Percentiles rank a stretch among this genome's conserved stretches.
phyloP scores from a whole-genome alignment of 2,797 vertebrate genomes.

The Arrhamphus sclerolepis region DNA sequence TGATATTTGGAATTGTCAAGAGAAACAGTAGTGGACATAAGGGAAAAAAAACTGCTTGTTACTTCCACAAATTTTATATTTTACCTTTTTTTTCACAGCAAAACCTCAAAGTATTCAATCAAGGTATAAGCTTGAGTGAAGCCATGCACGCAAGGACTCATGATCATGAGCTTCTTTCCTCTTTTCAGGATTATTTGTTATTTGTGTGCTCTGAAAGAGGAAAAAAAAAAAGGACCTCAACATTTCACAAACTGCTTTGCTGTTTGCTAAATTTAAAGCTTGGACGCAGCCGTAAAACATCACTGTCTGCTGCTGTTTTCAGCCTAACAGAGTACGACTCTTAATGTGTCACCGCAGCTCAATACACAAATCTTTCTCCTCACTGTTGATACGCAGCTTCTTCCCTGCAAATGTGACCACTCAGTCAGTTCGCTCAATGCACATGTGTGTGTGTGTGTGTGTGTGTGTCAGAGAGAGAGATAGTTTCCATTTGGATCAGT shows the following conservation, averaged over 20 bases:
- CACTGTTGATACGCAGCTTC: conserved; percentile 22
- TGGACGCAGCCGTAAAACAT: conserved; percentile 32
- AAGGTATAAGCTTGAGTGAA: too few relatives aligned
- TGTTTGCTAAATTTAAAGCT: conserved; percentile 31
- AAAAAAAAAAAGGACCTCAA: too few relatives aligned
- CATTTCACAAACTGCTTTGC: neutral
- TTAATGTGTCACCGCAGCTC: conserved; percentile 46
- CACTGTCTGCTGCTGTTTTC: conserved; percentile 25
- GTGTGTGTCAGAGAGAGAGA: neutral
- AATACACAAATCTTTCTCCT: conserved; percentile 42
- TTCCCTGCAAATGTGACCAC: conserved; percentile 30
- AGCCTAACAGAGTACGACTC: too few relatives aligned
- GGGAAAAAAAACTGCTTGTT: neutral
- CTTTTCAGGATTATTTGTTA: neutral
- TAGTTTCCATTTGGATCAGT: conserved; percentile 49
- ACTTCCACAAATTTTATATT: too few relatives aligned
- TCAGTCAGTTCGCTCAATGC: conserved; percentile 5
- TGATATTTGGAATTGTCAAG: conserved; percentile 1
- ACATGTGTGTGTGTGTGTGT: neutral
- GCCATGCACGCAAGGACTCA: too few relatives aligned
- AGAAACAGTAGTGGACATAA: conserved; percentile 2
- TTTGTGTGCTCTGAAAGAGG: too few relatives aligned
- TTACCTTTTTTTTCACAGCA: neutral
- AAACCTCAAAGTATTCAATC: too few relatives aligned
- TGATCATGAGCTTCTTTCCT: too few relatives aligned